phyloP scores from a whole-genome alignment of 2,797 vertebrate species.

The Coreius guichenoti region DNA sequence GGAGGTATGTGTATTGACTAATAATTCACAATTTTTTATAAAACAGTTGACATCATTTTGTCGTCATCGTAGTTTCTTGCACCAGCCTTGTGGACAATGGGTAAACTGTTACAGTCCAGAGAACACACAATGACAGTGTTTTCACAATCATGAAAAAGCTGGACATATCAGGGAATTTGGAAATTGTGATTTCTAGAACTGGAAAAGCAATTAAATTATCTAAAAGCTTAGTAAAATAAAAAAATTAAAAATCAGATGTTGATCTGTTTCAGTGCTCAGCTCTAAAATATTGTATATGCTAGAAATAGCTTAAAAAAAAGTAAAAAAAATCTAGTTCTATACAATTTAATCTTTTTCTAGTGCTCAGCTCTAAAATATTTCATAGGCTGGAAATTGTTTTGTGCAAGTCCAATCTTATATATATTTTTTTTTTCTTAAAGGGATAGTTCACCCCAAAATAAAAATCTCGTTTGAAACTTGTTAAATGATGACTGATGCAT shows the following conservation, averaged over 20 bases:
- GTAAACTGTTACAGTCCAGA: background rate
- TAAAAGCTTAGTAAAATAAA: background rate
- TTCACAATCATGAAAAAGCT: background rate
- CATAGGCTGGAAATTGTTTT: background rate
- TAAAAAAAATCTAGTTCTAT: no score
- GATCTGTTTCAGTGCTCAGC: background rate
- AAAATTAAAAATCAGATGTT: background rate
- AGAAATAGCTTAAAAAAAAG: no score
- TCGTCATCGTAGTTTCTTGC: no score
- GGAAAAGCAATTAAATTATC: background rate
- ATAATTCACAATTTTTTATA: background rate
- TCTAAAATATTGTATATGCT: background rate
- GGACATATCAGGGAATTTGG: no score
- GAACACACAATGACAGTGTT: background rate
- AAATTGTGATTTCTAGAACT: background rate
- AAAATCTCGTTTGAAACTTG: background rate
- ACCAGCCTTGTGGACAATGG: background rate
- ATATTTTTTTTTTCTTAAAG: background rate
- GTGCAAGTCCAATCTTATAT: background rate
- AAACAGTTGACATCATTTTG: no score
- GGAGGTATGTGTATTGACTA: background rate
- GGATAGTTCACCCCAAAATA: background rate
- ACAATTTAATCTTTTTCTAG: background rate
- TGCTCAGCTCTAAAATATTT: background rate
- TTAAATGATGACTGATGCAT: no score